Evolutionary conservation across 1,140 invertebrate genomes (phyloP).

Genomic region (Pseudobourletiella spinata): DNA sequence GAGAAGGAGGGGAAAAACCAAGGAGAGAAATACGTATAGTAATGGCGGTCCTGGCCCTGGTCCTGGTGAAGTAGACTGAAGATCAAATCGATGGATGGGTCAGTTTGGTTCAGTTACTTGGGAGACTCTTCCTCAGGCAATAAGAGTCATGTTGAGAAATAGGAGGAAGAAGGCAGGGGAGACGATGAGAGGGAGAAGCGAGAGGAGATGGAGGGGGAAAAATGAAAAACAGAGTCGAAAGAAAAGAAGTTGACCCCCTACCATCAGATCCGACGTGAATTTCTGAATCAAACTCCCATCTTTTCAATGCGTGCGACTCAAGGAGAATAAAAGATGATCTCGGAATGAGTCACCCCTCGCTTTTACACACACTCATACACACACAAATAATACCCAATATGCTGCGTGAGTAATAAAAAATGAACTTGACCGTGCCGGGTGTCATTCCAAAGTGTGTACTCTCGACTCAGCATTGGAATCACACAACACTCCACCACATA

Average conservation of each 20-base stretch:
- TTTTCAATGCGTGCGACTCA: neutral
- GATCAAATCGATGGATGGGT: slow-evolving; percentile 1
- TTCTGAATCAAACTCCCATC: slow-evolving; percentile 3
- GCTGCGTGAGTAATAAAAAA: too few species aligned
- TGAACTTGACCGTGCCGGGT: too few species aligned
- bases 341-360: neutral
- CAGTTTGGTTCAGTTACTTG: neutral
- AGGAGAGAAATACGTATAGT: too few species aligned
- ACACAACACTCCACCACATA: too few species aligned
- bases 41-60: too few species aligned
- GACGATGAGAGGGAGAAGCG: neutral
- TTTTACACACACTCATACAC: too few species aligned
- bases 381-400: too few species aligned
- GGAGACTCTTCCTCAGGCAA: neutral
- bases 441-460: too few species aligned
- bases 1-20: neutral
- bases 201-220: neutral
- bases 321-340: neutral
- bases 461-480: too few species aligned
- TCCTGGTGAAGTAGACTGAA: too few species aligned
- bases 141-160: neutral
- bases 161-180: neutral
- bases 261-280: neutral
- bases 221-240: neutral
- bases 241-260: neutral